Conservation (phyloP, 1,140 invertebrate genomes). For the Charaxes varanes region DNA sequence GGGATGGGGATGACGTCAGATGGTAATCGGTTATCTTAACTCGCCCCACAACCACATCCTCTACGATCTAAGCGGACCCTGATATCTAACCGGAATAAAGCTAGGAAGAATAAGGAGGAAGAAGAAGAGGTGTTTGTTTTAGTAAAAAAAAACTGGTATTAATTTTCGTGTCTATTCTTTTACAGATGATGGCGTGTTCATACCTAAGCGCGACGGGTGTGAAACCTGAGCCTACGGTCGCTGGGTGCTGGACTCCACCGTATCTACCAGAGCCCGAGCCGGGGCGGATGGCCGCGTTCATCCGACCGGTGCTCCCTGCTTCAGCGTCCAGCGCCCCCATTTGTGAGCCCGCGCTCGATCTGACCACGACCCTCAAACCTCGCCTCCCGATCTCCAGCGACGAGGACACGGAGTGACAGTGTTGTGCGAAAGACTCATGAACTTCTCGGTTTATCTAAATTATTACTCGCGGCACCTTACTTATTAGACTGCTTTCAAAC, state of each 20-base stretch:
- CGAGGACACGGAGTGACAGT: constrained; percentile 56
- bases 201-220: constrained; percentile 47
- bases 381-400: constrained; percentile 32
- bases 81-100: too few species aligned
- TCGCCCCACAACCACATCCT: too few species aligned
- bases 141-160: neutral
- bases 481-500: constrained; percentile 1
- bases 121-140: too few species aligned
- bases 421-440: constrained; percentile 52
- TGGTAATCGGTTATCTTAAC: too few species aligned
- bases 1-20: too few species aligned
- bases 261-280: constrained; percentile 22
- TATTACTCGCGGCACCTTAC: constrained; percentile 32
- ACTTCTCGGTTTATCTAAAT: constrained; percentile 30
- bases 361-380: constrained; percentile 39
- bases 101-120: too few species aligned
- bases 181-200: constrained; percentile 69
- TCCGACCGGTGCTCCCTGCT: constrained; percentile 7
- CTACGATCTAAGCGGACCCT: too few species aligned
- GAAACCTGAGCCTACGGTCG: constrained; percentile 31
- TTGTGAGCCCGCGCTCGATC: constrained; percentile 51
- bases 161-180: constrained; percentile 21
- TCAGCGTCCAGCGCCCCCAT: neutral
- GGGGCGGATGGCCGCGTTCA: constrained; percentile 12
- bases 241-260: constrained; percentile 52